phyloP scores from a whole-genome alignment of 2,797 vertebrate genomes.

The Argya squamiceps region DNA sequence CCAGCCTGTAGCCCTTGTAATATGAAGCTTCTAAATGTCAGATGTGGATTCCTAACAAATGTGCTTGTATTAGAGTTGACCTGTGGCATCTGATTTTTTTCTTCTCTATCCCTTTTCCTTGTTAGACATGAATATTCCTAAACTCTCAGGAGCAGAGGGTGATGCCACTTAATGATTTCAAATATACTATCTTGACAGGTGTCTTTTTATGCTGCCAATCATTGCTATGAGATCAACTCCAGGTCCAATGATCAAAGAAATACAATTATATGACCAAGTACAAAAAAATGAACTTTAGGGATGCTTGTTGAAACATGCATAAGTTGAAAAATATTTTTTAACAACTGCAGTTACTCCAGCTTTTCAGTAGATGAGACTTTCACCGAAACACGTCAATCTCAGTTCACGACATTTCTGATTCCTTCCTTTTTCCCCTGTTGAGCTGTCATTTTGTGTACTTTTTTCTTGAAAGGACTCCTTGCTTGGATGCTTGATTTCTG shows the following conservation, averaged over 20 bases:
- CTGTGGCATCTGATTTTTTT: neutral
- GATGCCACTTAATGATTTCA: neutral
- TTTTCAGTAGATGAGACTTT: constrained; percentile 4
- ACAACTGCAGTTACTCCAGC: neutral
- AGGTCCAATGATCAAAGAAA: neutral
- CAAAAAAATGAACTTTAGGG: neutral
- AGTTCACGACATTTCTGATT: neutral
- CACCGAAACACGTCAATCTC: neutral
- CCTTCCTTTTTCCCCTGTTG: neutral
- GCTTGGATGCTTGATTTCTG: neutral
- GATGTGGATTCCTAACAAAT: neutral
- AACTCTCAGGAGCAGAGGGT: neutral
- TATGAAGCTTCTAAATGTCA: neutral
- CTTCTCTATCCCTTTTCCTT: neutral
- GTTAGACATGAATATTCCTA: neutral
- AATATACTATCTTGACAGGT: neutral
- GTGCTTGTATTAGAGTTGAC: neutral
- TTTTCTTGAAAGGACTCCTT: neutral
- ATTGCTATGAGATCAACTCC: neutral
- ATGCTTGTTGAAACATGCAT: neutral
- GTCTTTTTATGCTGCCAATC: neutral
- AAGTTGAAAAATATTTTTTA: neutral
- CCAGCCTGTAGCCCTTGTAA: neutral
- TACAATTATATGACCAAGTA: neutral
- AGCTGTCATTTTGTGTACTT: neutral